These are phyloP conservation scores for Pholis gunnellus DNA, from an alignment of 2,113 vertebrate genomes.

Conservation along the genomic window DNA sequence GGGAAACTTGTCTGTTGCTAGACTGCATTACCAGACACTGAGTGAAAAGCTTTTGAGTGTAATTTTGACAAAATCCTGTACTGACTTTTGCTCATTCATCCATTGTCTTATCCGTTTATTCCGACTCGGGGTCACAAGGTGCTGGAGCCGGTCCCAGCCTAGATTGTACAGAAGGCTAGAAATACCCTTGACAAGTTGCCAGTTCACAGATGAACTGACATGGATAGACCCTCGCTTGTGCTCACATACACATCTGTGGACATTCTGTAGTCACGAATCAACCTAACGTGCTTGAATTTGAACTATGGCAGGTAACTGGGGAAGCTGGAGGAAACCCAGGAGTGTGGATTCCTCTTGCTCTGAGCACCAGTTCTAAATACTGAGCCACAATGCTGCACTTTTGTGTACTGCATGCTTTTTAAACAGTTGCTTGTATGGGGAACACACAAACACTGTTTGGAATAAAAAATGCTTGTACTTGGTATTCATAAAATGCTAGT, in stretches of 20 bases:
- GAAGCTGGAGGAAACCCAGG: conserved; percentile 25
- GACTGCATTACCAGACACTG: conserved; percentile 37
- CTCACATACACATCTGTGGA: conserved; percentile 35
- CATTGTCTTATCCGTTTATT: conserved; percentile 46
- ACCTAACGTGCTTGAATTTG: not conserved
- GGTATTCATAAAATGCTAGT: not conserved
- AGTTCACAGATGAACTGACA: conserved; percentile 54
- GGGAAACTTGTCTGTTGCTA: conserved; percentile 53
- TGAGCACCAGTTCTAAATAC: not conserved
- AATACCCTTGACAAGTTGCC: conserved; percentile 60
- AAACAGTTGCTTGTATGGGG: not conserved
- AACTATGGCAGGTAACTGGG: conserved; percentile 29
- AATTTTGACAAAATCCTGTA: conserved; percentile 50
- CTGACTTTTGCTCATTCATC: conserved; percentile 52
- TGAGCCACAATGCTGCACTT: not conserved
- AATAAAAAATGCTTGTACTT: not conserved
- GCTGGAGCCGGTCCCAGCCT: conserved; percentile 49
- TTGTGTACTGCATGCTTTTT: not conserved
- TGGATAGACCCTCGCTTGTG: conserved; percentile 18
- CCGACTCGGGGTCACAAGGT: conserved; percentile 43
- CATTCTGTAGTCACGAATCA: conserved; percentile 31
- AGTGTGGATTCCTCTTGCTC: conserved; percentile 7
- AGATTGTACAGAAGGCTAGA: conserved; percentile 41
- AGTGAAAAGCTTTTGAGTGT: conserved; percentile 44
- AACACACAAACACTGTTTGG: not conserved